A percentile compares a stretch with the other conserved stretches of the same genome.
These are phyloP conservation scores for Muscina levida DNA, from an alignment of 2,888 invertebrate species.

Conservation along the genomic window DNA sequence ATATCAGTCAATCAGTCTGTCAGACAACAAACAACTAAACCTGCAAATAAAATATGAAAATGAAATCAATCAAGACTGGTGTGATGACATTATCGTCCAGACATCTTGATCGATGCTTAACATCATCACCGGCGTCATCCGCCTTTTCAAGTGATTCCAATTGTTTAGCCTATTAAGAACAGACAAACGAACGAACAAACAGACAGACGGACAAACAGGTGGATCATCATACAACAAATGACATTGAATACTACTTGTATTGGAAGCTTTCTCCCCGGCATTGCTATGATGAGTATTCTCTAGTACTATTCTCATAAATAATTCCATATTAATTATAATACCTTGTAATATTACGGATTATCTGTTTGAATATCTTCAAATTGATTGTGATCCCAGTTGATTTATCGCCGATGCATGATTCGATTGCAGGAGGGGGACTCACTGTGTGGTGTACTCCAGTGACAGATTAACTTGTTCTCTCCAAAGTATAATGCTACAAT, in stretches of 20 bases:
- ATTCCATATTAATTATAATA: slow-evolving; percentile 33
- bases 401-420: slow-evolving; percentile 46
- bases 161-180: slow-evolving; percentile 19
- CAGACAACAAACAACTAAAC: no score
- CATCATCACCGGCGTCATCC: slow-evolving; percentile 32
- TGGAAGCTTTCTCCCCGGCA: slow-evolving; percentile 15
- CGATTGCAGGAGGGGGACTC: background rate
- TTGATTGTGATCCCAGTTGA: slow-evolving; percentile 56
- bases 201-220: background rate
- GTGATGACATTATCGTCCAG: background rate
- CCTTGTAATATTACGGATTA: slow-evolving; percentile 47
- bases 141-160: slow-evolving; percentile 14
- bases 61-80: no score
- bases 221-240: background rate
- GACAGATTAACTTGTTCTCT: slow-evolving; percentile 35
- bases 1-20: no score
- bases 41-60: no score
- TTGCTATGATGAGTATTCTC: background rate
- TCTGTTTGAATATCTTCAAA: slow-evolving; percentile 51
- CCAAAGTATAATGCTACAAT: slow-evolving; percentile 22
- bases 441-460: background rate
- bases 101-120: slow-evolving; percentile 1
- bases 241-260: slow-evolving; percentile 2
- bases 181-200: background rate
- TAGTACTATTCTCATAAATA: slow-evolving; percentile 34